A percentile compares a stretch with the other conserved stretches of the same genome.
Evolutionary conservation across 2,113 vertebrate genomes (phyloP).

Genomic region (Cyphomyrus discorhynchus): DNA sequence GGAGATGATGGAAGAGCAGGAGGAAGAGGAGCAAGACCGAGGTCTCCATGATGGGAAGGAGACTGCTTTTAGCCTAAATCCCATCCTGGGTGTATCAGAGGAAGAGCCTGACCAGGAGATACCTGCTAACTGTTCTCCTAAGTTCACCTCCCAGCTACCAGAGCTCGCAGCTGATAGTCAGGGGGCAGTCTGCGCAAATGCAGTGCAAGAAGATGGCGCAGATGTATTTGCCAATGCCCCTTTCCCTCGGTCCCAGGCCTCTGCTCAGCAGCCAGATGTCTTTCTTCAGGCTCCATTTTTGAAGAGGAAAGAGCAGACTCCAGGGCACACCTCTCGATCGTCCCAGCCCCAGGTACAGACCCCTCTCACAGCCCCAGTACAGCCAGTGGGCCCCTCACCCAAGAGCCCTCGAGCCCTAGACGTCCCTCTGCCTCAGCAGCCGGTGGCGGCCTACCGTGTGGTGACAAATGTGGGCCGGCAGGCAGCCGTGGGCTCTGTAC

Average conservation of each 20-base stretch:
- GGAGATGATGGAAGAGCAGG: conserved; percentile 32
- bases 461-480: conserved; percentile 78
- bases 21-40: conserved; percentile 46
- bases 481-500: conserved; percentile 74
- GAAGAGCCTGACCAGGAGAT: conserved; percentile 44
- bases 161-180: conserved; percentile 23
- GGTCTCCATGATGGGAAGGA: conserved; percentile 30
- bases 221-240: conserved; percentile 74
- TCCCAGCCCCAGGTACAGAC: background rate
- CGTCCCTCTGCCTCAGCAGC: conserved; percentile 64
- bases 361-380: background rate
- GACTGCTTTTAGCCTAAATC: conserved; percentile 31
- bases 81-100: conserved; percentile 36
- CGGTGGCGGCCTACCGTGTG: conserved; percentile 83
- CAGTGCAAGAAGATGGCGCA: conserved; percentile 43
- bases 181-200: conserved; percentile 60
- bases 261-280: conserved; percentile 65
- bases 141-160: background rate
- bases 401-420: conserved; percentile 37
- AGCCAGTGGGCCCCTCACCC: background rate
- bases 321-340: conserved; percentile 40
- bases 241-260: conserved; percentile 51
- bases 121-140: conserved; percentile 5
- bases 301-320: conserved; percentile 58
- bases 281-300: conserved; percentile 83